Percentiles rank a stretch among this genome's conserved stretches.
Evolutionary conservation across 2,113 vertebrate species (phyloP).

Genomic region (Ciconia stormi): DNA sequence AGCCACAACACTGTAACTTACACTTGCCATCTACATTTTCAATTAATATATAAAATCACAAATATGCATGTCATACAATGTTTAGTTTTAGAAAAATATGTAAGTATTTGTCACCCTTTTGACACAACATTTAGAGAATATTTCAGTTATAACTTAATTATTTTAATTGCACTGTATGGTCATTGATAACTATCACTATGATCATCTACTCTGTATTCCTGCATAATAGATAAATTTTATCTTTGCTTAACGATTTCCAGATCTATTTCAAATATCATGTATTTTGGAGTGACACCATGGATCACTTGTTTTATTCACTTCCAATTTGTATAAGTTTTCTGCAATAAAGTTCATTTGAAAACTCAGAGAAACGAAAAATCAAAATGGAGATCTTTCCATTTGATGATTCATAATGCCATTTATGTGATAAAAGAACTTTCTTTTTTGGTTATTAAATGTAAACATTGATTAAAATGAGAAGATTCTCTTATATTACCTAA

Average conservation of each 20-base stretch:
- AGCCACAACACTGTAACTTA: not conserved
- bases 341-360: not conserved
- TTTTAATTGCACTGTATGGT: not conserved
- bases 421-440: not conserved
- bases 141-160: not conserved
- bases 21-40: not conserved
- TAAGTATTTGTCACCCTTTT: not conserved
- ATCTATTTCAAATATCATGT: not conserved
- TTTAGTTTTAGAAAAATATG: not conserved
- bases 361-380: not conserved
- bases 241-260: not conserved
- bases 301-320: not conserved
- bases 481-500: not conserved
- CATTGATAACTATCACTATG: not conserved
- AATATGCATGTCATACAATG: not conserved
- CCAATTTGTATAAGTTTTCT: not conserved
- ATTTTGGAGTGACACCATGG: not conserved
- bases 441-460: not conserved
- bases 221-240: not conserved
- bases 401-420: not conserved
- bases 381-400: not conserved
- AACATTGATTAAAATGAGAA: not conserved
- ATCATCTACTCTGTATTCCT: not conserved
- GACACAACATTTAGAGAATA: not conserved
- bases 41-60: not conserved